These are phyloP conservation scores for Piprites chloris DNA, from an alignment of 2,113 vertebrate species.

Conservation along the genomic window DNA sequence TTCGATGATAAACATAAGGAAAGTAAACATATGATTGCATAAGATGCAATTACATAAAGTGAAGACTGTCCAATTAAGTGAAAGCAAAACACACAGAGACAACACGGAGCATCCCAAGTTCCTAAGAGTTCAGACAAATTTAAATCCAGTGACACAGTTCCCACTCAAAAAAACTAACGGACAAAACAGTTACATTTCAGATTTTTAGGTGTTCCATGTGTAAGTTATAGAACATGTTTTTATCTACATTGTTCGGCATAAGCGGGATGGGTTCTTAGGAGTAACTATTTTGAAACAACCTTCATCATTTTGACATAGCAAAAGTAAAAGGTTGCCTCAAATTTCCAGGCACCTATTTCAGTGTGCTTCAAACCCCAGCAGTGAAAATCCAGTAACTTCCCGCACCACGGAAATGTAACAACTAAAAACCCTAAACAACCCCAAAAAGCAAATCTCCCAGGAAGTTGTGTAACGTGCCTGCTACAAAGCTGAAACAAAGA, in stretches of 20 bases:
- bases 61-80: background rate
- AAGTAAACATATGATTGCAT: constrained; percentile 21
- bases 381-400: background rate
- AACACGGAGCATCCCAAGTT: background rate
- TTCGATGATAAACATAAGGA: background rate
- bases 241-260: background rate
- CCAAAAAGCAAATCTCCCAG: background rate
- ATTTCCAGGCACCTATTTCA: background rate
- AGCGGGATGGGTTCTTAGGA: background rate
- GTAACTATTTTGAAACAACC: background rate
- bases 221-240: background rate
- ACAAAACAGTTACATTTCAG: background rate
- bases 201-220: background rate
- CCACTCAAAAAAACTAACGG: background rate
- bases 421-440: background rate
- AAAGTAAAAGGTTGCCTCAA: constrained; percentile 4
- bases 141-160: background rate
- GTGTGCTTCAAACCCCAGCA: background rate
- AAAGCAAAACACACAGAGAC: constrained; percentile 4
- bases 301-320: constrained; percentile 26
- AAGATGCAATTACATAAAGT: constrained; percentile 26
- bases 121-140: background rate
- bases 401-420: background rate
- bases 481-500: background rate
- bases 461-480: background rate